Base-by-base conservation (phyloP, 2,113 vertebrate genomes). In the Heterochromis multidens region DNA sequence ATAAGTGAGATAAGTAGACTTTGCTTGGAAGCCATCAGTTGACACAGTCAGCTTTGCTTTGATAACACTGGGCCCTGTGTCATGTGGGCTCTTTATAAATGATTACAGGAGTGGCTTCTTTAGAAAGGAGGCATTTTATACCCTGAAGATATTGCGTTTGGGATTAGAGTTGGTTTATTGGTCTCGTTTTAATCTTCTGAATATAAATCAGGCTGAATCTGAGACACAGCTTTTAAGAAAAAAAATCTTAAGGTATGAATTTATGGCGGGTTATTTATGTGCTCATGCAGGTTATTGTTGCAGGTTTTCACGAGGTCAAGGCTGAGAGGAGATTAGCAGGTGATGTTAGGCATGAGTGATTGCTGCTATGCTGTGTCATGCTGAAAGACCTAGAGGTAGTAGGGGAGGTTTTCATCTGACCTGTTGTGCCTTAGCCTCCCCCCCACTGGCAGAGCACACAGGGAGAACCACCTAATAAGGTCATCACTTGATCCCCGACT, bases 401-500 rank as follows among this genome's bases (percentile, higher is more conserved):
- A 60, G 25, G 33, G 70, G 83, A 89, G 77, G 82, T 93, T 65
- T 49, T 89, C 86, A 83, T 83, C 52, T 85, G 78, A 84, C 87
- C 87, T 27, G 67, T 88, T 87, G 90, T 87, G 85, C 77, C 72
- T 77, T 25, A 72, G 43, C 89, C 52, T 27, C 79, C 89, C 67
- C 35, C 79, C 82, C 67, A 84, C 78, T 6, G 12, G 61, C 88
- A 56, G 70, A 54, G 58, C 89, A 67, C 92, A 87, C 52, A 5
- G 82, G 79, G 77, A 88, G 82, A 70, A 72, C 16, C 89, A 27
- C 79, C 92, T 95, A 95, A 95, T 95, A 95, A 95, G 94, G 95
- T 94, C 94, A 95, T 59, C 80, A 78, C 90, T 93, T 89, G 85
- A 90, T 88, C 89, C 81, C 94, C 63, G 7, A 87, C 92, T 86